Evolutionary conservation across 2,113 vertebrate species (phyloP).

Genomic region (Passer montanus): DNA sequence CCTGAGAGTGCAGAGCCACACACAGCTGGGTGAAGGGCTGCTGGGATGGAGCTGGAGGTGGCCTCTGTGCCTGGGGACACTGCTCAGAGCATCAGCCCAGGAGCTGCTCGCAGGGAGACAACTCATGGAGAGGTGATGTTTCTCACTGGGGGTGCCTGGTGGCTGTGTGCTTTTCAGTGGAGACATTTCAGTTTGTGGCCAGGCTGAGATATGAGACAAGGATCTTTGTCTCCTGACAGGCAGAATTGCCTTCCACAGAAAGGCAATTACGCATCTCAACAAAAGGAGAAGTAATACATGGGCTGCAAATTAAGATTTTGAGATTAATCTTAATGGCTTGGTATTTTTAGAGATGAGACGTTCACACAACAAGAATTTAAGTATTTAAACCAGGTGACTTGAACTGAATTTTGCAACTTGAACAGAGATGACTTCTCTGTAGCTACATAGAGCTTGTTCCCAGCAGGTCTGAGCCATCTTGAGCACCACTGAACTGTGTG

Average conservation of each 20-base stretch:
- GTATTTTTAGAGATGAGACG: background rate
- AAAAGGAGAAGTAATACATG: background rate
- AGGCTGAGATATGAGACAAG: background rate
- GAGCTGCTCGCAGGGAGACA: rapidly evolving
- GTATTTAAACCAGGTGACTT: background rate
- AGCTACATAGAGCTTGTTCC: background rate
- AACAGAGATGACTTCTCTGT: background rate
- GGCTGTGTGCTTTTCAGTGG: background rate
- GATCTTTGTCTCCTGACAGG: background rate
- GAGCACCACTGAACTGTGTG: background rate
- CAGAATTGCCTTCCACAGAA: background rate
- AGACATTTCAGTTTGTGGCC: background rate
- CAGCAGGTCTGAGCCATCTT: background rate
- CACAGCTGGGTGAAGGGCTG: rapidly evolving
- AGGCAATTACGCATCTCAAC: background rate
- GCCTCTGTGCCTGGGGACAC: rapidly evolving
- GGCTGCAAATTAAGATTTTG: background rate
- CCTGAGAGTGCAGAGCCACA: background rate
- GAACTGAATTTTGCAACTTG: background rate
- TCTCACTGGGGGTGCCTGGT: background rate
- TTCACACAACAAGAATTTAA: background rate
- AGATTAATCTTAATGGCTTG: background rate
- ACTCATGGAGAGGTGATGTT: rapidly evolving
- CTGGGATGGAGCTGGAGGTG: background rate
- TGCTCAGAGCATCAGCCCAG: background rate